Evolutionary conservation across 2,797 vertebrate species (phyloP).

Genomic region (Helostoma temminkii): DNA sequence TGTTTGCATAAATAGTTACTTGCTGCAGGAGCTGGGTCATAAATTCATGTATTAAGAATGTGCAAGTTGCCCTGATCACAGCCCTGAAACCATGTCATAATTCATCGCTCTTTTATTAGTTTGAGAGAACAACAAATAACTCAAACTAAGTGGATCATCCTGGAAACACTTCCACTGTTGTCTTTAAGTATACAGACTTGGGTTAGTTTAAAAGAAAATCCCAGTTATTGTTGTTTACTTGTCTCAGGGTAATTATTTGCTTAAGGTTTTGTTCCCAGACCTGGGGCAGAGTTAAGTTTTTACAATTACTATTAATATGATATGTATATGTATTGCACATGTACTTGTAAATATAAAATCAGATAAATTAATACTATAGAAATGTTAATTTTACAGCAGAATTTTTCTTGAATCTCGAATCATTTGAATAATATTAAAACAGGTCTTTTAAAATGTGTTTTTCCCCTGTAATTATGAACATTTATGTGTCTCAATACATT

Average conservation of each 20-base stretch:
- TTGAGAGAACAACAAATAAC: conserved; percentile 47
- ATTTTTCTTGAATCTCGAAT: conserved; percentile 58
- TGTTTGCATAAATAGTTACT: conserved; percentile 22
- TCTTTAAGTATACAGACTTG: conserved; percentile 43
- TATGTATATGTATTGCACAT: conserved; percentile 46
- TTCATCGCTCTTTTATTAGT: conserved; percentile 46
- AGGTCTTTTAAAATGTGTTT: conserved; percentile 74
- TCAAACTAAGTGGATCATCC: conserved; percentile 58
- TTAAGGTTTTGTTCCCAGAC: conserved; percentile 54
- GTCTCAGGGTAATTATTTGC: conserved; percentile 70
- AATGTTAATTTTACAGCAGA: conserved; percentile 62
- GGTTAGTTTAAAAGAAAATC: conserved; percentile 46
- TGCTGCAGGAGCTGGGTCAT: conserved; percentile 57
- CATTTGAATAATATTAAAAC: conserved; percentile 78
- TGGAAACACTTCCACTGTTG: conserved; percentile 17
- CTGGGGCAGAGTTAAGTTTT: conserved; percentile 66
- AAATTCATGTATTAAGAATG: conserved; percentile 62
- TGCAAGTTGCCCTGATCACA: conserved; percentile 26
- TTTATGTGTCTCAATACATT: neutral
- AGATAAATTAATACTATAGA: conserved; percentile 60
- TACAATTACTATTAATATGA: conserved; percentile 60
- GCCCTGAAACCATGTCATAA: conserved; percentile 33
- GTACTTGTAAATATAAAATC: conserved; percentile 74
- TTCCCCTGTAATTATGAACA: conserved; percentile 22
- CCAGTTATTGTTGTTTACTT: conserved; percentile 54